Conservation (phyloP, 2,888 invertebrate species). For the Pachydiplax longipennis region DNA sequence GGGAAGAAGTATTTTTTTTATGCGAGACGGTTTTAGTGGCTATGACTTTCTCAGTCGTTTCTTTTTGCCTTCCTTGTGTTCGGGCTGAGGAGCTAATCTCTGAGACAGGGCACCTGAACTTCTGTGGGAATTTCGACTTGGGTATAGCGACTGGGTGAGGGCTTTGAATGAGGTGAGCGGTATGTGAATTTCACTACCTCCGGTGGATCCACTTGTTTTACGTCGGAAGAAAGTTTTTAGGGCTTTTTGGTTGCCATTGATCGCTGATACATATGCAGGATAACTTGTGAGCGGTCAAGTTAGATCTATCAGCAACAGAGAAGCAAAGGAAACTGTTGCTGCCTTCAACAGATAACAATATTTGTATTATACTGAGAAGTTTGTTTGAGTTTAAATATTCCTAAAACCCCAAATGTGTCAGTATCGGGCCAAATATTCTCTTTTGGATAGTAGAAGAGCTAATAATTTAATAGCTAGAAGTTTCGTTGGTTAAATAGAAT, state of each 20-base stretch:
- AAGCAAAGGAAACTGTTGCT: too few species aligned
- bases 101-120: neutral
- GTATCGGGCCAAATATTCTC: too few species aligned
- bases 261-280: too few species aligned
- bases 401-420: too few species aligned
- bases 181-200: neutral
- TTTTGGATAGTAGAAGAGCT: too few species aligned
- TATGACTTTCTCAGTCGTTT: neutral
- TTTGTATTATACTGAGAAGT: too few species aligned
- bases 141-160: neutral
- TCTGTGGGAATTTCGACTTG: neutral
- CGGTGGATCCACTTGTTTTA: neutral
- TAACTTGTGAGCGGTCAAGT: too few species aligned
- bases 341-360: too few species aligned
- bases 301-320: too few species aligned
- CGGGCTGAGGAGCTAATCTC: neutral
- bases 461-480: too few species aligned
- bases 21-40: neutral
- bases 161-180: neutral
- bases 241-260: neutral
- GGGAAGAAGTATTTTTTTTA: neutral
- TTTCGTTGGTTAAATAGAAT: too few species aligned
- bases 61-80: neutral
- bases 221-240: neutral
- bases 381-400: too few species aligned